These are phyloP conservation scores for Xanthostigma xanthostigma DNA, from an alignment of 2,888 invertebrate genomes.

Conservation along the genomic window DNA sequence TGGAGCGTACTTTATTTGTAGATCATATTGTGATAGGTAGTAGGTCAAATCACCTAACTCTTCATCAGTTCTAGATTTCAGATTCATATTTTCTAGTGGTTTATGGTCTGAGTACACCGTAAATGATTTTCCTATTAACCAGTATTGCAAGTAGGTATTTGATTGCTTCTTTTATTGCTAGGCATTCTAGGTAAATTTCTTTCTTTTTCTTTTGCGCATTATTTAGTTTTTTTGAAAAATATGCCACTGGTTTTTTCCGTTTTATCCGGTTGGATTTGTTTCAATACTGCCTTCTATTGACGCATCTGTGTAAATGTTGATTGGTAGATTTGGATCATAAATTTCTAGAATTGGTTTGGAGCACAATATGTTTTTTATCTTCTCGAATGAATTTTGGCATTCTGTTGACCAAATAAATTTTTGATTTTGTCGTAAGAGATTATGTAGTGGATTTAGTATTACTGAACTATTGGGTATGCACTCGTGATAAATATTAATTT, in stretches of 20 bases:
- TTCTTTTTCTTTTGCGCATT: too few relatives aligned
- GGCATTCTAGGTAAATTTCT: too few relatives aligned
- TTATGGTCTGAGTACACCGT: background rate
- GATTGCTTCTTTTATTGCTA: background rate
- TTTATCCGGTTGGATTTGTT: constrained; percentile 8
- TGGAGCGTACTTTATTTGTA: constrained; percentile 13
- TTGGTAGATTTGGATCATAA: constrained; percentile 12
- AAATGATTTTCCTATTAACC: background rate
- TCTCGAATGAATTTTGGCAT: constrained; percentile 9
- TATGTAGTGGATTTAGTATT: constrained; percentile 11
- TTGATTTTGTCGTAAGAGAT: constrained; percentile 10
- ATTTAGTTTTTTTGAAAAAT: too few relatives aligned
- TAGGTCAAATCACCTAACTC: constrained; percentile 15
- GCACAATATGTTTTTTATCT: constrained; percentile 11
- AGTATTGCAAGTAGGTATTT: background rate
- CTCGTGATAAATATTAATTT: constrained; percentile 10
- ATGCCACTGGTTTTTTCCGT: too few relatives aligned
- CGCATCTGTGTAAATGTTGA: constrained; percentile 14
- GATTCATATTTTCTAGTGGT: constrained; percentile 13
- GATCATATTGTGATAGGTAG: constrained; percentile 16
- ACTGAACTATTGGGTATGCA: constrained; percentile 8
- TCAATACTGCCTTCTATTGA: constrained; percentile 13
- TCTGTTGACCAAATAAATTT: constrained; percentile 11
- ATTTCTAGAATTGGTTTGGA: constrained; percentile 13
- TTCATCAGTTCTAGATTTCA: constrained; percentile 15